phyloP scores from a whole-genome alignment of 2,797 vertebrate species.

The Furcifer pardalis region DNA sequence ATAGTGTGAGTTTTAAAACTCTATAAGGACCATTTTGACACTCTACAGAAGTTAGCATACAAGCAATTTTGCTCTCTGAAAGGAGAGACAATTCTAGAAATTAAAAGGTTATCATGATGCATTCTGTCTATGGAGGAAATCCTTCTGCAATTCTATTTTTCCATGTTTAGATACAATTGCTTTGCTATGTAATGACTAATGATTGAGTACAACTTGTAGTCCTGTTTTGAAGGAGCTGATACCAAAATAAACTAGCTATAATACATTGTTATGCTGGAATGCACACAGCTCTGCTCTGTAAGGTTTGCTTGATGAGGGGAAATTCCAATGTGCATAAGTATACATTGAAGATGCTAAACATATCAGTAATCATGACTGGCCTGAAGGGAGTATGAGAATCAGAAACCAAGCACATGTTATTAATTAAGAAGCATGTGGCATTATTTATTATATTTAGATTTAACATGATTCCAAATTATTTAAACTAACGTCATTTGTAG shows the following conservation, averaged over 20 bases:
- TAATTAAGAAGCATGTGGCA: too few relatives aligned
- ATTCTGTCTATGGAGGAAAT: not conserved
- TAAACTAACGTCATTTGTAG: too few relatives aligned
- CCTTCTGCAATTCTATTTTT: not conserved
- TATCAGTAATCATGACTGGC: too few relatives aligned
- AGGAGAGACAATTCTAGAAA: not conserved
- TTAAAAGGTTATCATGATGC: not conserved
- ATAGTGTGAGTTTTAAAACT: not conserved
- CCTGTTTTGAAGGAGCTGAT: not conserved
- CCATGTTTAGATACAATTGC: slow-evolving; percentile 4
- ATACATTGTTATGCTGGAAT: not conserved
- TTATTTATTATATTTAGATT: too few relatives aligned
- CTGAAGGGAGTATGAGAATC: too few relatives aligned
- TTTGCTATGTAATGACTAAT: not conserved
- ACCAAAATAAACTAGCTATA: not conserved
- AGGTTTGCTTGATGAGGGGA: too few relatives aligned
- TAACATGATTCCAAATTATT: too few relatives aligned
- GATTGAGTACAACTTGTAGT: not conserved
- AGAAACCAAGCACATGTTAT: too few relatives aligned
- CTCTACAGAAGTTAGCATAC: not conserved
- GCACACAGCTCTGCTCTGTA: not conserved
- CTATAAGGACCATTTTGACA: not conserved
- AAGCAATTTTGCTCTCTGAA: not conserved
- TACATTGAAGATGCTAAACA: too few relatives aligned
- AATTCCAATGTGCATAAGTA: too few relatives aligned